phyloP scores from a whole-genome alignment of 2,797 vertebrate species.

The Neosilurus hyrtlii region DNA sequence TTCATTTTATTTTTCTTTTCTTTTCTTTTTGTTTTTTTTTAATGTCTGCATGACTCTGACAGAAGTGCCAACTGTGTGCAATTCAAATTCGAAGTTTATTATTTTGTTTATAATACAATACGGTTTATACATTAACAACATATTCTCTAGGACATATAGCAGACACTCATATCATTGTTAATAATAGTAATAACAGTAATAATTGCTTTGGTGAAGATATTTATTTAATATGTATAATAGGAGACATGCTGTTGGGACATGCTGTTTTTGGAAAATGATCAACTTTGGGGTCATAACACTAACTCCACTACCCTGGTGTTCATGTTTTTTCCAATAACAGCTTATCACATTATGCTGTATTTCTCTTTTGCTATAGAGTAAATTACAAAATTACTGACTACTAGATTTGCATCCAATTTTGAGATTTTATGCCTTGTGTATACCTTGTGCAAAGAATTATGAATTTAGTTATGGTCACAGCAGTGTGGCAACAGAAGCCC shows the following conservation, averaged over 20 bases:
- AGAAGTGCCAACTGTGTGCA: not conserved
- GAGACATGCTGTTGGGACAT: not conserved
- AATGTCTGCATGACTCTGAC: not conserved
- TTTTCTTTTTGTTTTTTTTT: not conserved
- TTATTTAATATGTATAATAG: not conserved
- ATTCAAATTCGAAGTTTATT: not conserved
- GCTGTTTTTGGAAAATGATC: not conserved
- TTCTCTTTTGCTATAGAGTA: not conserved
- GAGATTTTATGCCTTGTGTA: not conserved
- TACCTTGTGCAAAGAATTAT: not conserved
- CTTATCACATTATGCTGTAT: not conserved
- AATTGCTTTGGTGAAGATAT: not conserved
- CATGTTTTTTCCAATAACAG: not conserved
- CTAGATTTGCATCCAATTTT: not conserved
- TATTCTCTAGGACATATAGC: not conserved
- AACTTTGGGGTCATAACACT: not conserved
- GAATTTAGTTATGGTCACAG: not conserved
- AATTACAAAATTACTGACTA: not conserved
- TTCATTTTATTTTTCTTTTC: not conserved
- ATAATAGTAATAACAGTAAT: not conserved
- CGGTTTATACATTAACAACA: not conserved
- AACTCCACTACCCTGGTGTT: not conserved
- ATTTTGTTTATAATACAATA: not conserved
- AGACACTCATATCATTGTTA: not conserved
- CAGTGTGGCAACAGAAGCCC: conserved; percentile 15